Conservation (phyloP, 1,140 invertebrate genomes). For the Capitella teleta region DNA sequence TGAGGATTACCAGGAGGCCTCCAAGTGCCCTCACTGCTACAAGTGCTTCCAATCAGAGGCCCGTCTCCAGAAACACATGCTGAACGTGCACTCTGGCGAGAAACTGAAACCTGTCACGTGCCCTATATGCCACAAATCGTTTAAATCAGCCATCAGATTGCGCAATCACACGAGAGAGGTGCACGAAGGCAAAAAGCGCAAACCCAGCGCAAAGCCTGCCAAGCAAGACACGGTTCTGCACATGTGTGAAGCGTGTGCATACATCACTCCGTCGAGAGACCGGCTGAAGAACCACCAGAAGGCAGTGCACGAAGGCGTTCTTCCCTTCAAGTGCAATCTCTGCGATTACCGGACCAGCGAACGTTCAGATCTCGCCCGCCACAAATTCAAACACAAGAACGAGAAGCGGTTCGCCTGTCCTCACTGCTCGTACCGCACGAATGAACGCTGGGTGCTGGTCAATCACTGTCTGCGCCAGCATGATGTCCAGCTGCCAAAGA, state of each 20-base stretch:
- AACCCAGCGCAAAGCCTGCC: not conserved
- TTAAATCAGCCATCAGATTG: not conserved
- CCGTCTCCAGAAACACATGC: not conserved
- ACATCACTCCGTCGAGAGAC: not conserved
- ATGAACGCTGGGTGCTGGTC: slow-evolving; percentile 1
- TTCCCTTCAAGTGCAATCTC: slow-evolving; percentile 1
- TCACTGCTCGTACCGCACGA: slow-evolving; percentile 1
- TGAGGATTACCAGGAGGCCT: not conserved
- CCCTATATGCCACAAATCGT: not conserved
- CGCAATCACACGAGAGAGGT: slow-evolving; percentile 1
- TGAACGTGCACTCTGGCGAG: not conserved
- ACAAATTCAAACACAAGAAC: slow-evolving; percentile 1
- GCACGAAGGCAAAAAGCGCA: not conserved
- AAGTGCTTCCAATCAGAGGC: not conserved
- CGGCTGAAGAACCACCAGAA: slow-evolving; percentile 5
- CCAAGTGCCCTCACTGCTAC: not conserved
- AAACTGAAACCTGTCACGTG: not conserved
- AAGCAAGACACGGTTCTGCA: too few species aligned
- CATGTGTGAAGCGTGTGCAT: slow-evolving; percentile 1
- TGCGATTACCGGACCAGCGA: slow-evolving; percentile 6
- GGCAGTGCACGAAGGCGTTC: not conserved
- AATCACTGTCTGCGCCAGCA: slow-evolving; percentile 3
- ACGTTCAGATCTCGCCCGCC: slow-evolving; percentile 3
- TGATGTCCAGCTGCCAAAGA: not conserved
- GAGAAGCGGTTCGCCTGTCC: slow-evolving; percentile 1